Evolutionary conservation across 2,113 vertebrate species (phyloP), one percentile per base, ranked within the genome.

Genomic region (Seriola quinqueradiata): DNA sequence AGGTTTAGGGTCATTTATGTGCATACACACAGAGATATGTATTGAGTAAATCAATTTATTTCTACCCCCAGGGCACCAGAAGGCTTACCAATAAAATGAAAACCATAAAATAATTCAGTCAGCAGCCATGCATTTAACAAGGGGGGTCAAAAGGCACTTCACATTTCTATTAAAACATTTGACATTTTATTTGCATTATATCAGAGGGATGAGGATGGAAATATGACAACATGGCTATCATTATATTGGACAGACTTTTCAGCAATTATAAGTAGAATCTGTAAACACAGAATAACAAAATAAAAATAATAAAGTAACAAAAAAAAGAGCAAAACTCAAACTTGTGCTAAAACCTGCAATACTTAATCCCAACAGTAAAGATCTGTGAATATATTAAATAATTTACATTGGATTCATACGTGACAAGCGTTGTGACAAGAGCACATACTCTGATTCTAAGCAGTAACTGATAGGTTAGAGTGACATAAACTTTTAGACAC

Each of bases 101-200:
- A 50, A 55, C n/a, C 60, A 59, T 87, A 64, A 68, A 71, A 82
- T 0, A 46, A 82, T 74, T 70, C 76, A 90, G 63, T 88, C 73
- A 78, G n/a, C 25, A 52, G 71, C 28, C 28, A 19, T n/a, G 50
- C 48, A 38, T 82, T 83, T 76, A 58, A 85, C n/a, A 32, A 28
- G 28, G 13, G n/a, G 57, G 21, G 57, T 63, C 63, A 72, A 52
- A 77, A 32, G 55, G 38, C 23, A 54, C 2, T 44, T 25, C 3
- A 17, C 25, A 54, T 12, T 63, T 38, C 63, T 52, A 11, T 69
- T 17, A n/a, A 70, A 70, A 28, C 10, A 48, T 52, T 3, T 7
- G 17, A n/a, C 32, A 14, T 75, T 79, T 83, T 32, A 25, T 77
- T 64, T 46, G 57, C 28, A 40, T 54, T 65, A 21, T n/a, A 73